Evolutionary conservation across 2,888 invertebrate genomes (phyloP).

Genomic region (Oscheius sp.): DNA sequence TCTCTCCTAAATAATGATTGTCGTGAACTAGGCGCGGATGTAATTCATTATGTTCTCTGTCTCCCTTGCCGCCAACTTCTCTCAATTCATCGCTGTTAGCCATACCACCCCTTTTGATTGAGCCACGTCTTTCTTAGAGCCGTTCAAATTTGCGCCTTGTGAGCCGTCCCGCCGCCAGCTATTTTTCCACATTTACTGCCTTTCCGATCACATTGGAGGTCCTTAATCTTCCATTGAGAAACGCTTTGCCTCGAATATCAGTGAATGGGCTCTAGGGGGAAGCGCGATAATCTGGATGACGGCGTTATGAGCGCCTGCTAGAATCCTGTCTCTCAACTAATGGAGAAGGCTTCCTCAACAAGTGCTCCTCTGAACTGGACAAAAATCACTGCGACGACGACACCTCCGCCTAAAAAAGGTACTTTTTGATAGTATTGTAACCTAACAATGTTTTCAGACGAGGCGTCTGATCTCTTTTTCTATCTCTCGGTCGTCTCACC

Average conservation of each 20-base stretch:
- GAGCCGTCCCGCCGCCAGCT: slow-evolving; percentile 1
- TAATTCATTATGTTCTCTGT: slow-evolving; percentile 28
- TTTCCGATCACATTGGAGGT: background rate
- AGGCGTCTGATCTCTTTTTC: slow-evolving; percentile 57
- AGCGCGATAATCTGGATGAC: slow-evolving; percentile 34
- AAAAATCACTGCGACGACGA: background rate
- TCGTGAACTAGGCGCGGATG: slow-evolving; percentile 15
- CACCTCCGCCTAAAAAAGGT: background rate
- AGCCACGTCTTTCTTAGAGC: background rate
- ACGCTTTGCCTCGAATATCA: slow-evolving; percentile 20
- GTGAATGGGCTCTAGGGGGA: slow-evolving; percentile 35
- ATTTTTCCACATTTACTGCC: slow-evolving; percentile 19
- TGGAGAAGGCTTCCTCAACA: slow-evolving; percentile 17
- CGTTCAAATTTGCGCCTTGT: background rate
- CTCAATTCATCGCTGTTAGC: slow-evolving; percentile 18
- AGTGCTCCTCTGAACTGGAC: slow-evolving; percentile 18
- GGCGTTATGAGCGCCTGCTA: slow-evolving; percentile 22
- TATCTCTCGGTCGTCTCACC: slow-evolving; percentile 58
- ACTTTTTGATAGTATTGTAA: background rate
- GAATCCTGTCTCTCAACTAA: slow-evolving; percentile 9
- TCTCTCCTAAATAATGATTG: background rate
- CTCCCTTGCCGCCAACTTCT: background rate
- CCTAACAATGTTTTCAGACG: slow-evolving; percentile 34
- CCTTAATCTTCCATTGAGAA: slow-evolving; percentile 4
- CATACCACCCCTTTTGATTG: slow-evolving; percentile 18